These are phyloP conservation scores for Gopherus flavomarginatus DNA, from an alignment of 2,113 vertebrate genomes.

Conservation along the genomic window DNA sequence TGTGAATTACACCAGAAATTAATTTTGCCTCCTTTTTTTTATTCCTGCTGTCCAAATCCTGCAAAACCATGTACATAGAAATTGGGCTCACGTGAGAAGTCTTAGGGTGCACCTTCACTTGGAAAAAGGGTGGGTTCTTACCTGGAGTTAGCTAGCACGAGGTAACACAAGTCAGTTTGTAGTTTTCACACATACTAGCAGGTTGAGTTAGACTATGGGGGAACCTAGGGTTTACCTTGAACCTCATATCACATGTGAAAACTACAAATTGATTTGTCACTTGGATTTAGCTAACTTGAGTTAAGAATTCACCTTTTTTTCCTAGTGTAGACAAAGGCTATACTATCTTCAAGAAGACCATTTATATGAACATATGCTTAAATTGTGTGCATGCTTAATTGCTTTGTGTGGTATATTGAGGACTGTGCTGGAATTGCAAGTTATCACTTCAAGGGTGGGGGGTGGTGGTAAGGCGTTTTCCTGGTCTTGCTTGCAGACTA, in stretches of 20 bases:
- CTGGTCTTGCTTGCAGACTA: not conserved
- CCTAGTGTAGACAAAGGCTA: not conserved
- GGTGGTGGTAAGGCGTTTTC: not conserved
- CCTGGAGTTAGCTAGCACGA: not conserved
- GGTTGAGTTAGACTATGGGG: not conserved
- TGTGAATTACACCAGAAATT: not conserved
- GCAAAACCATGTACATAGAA: conserved; percentile 33
- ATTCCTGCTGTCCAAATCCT: conserved; percentile 34
- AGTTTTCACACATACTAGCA: not conserved
- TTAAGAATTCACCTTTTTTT: conserved; percentile 30
- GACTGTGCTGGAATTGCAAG: not conserved
- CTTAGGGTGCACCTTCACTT: fast-evolving
- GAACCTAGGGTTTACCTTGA: not conserved
- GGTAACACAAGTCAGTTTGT: not conserved
- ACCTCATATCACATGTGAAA: not conserved
- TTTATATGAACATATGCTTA: not conserved
- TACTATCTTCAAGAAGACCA: not conserved
- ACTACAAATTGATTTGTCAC: not conserved
- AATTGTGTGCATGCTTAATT: not conserved
- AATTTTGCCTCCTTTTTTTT: not conserved
- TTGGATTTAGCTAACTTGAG: not conserved
- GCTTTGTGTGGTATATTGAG: not conserved
- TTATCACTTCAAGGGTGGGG: not conserved
- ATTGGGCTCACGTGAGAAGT: conserved; percentile 7
- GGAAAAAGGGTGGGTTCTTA: conserved; percentile 22